phyloP scores from a whole-genome alignment of 2,888 invertebrate genomes.

The Amblyjoppa proteus region DNA sequence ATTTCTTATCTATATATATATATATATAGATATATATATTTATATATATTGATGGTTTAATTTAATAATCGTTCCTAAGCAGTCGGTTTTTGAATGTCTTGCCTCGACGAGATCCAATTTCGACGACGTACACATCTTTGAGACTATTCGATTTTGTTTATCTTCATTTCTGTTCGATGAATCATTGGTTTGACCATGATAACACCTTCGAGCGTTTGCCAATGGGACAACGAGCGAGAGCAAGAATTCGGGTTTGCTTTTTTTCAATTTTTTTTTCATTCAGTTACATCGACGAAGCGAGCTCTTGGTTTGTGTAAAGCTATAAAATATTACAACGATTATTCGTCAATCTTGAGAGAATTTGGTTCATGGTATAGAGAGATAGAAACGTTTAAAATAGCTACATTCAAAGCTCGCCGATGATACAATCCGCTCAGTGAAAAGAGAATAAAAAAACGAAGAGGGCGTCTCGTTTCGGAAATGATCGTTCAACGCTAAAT shows the following conservation, averaged over 20 bases:
- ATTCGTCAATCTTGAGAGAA: constrained; percentile 67
- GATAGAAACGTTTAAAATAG: constrained; percentile 49
- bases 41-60: constrained; percentile 34
- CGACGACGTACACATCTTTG: constrained; percentile 23
- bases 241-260: constrained; percentile 33
- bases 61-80: constrained; percentile 62
- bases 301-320: constrained; percentile 57
- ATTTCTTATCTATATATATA: constrained; percentile 30
- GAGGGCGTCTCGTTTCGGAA: not conserved
- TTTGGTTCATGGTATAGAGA: constrained; percentile 52
- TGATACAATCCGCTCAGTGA: constrained; percentile 52
- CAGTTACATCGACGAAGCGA: constrained; percentile 63
- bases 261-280: constrained; percentile 38
- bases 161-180: not conserved
- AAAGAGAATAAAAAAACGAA: constrained; percentile 37
- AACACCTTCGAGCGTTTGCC: constrained; percentile 18
- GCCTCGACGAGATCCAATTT: constrained; percentile 40
- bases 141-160: constrained; percentile 22
- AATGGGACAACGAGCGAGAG: constrained; percentile 53
- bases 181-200: constrained; percentile 37
- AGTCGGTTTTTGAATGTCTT: constrained; percentile 50
- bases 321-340: constrained; percentile 64
- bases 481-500: constrained; percentile 26
- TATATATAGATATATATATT: constrained; percentile 19
- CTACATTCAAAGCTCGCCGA: constrained; percentile 67